Percentiles rank a stretch among this genome's conserved stretches.
Evolutionary conservation across 2,113 vertebrate species (phyloP).

Genomic region (Glaucomys volans): DNA sequence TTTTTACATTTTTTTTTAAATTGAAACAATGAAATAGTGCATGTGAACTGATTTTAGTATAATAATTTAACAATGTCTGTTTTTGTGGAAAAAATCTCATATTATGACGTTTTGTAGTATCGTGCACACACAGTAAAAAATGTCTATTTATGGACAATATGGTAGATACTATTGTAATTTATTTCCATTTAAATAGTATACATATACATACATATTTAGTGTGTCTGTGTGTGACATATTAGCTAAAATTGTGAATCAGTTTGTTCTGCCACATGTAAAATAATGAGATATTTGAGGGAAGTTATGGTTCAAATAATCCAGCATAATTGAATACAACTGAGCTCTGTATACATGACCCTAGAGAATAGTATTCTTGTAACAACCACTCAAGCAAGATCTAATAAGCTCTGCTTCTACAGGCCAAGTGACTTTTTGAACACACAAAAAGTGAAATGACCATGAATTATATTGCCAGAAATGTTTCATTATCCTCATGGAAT

Average conservation of each 20-base stretch:
- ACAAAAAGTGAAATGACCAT: slow-evolving; percentile 45
- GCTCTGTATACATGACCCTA: neutral
- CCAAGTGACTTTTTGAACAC: slow-evolving; percentile 21
- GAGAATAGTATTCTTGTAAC: slow-evolving; percentile 35
- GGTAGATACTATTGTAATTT: neutral
- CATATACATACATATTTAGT: neutral
- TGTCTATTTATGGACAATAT: neutral
- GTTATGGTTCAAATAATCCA: slow-evolving; percentile 20
- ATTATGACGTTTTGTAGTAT: neutral
- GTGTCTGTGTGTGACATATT: neutral
- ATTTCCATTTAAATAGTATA: neutral
- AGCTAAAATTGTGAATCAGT: neutral
- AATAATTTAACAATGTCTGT: neutral
- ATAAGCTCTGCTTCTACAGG: slow-evolving; percentile 19
- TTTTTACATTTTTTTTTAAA: neutral
- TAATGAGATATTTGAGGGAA: slow-evolving; percentile 14
- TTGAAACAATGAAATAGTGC: neutral
- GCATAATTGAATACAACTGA: neutral
- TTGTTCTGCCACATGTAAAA: neutral
- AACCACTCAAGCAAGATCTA: slow-evolving; percentile 40
- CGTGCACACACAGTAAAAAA: neutral
- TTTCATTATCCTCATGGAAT: slow-evolving; percentile 52
- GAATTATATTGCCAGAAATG: slow-evolving; percentile 33
- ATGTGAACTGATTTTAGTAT: neutral
- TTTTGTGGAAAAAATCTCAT: neutral